Base-by-base conservation (phyloP, 2,113 vertebrate genomes). In the Dicrurus megarhynchus region DNA sequence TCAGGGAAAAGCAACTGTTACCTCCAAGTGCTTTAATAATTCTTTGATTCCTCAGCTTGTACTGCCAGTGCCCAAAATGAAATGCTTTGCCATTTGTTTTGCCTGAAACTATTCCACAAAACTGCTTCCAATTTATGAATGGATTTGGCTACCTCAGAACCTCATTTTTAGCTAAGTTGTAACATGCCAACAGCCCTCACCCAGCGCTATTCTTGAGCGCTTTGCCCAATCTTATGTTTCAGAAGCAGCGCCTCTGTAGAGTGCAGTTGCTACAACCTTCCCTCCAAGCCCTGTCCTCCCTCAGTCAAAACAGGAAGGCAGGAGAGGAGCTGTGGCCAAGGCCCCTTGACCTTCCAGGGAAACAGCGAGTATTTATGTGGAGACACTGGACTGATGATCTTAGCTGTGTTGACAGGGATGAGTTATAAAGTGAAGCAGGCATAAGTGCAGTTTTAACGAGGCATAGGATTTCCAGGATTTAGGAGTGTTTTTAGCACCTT, bases 51-150 rank as follows among this genome's bases (percentile, higher is more conserved):
- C 93, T 97, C 89, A 89, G 83, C 91, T 95, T 93, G 94, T 95
- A 92, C 95, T 95, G 96, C 93, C 96, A 95, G 93, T 95, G 93
- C 95, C 95, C 95, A 90, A 96, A 96, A 90, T 95, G 76, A 97
- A 97, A 95, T 11, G 69, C 73, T 93, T 95, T 95, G 93, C 95
- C 95, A 93, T 95, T 97, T 95, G 86, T 96, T 97, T 95, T 95
- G 96, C 95, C 94, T 97, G 95, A 97, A 97, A 97, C 92, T 86
- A 91, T 95, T 95, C 95, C 96, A 95, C 91, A 95, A 97, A 95
- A 96, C 91, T 95, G 89, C 95, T 95, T 97, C 95, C 95, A 97
- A 78, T 95, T 95, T 90, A 89, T 93, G 93, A 96, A 97, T 96
- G 95, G 94, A 96, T 95, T 97, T 97, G 96, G 96, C 94, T 96